phyloP scores from a whole-genome alignment of 2,113 vertebrate species.

The Odocoileus virginianus region DNA sequence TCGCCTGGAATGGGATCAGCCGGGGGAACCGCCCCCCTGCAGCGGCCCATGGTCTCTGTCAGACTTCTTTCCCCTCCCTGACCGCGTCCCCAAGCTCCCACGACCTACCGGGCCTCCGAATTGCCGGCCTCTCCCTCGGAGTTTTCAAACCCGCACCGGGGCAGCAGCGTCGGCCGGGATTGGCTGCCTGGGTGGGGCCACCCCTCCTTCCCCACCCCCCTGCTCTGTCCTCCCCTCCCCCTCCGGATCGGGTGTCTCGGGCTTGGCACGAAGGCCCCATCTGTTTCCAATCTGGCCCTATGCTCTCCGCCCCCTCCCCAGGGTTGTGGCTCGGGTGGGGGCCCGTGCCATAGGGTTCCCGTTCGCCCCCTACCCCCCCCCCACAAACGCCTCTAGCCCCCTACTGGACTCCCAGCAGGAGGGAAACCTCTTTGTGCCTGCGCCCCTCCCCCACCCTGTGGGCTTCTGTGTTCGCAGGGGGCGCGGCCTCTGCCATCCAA shows the following conservation, averaged over 20 bases:
- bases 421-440: not conserved
- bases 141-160: conserved; percentile 76
- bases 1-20: too few species aligned
- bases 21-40: not conserved
- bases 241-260: not conserved
- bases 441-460: not conserved
- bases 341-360: not conserved
- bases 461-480: not conserved
- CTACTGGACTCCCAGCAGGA: not conserved
- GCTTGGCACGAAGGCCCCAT: conserved; percentile 37
- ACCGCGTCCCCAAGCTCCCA: not conserved
- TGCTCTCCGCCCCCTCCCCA: not conserved
- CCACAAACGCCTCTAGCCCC: not conserved
- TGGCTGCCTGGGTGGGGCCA: conserved; percentile 47
- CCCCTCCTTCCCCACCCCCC: conserved; percentile 43
- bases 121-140: conserved; percentile 63
- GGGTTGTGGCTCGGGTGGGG: not conserved
- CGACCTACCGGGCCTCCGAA: not conserved
- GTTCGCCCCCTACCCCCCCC: not conserved
- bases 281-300: conserved; percentile 66
- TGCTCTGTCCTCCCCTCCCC: not conserved
- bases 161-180: not conserved
- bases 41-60: not conserved
- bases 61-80: not conserved
- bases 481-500: not conserved